A percentile compares a stretch with the other conserved stretches of the same genome.
These are phyloP conservation scores for Andrena bucephala DNA, from an alignment of 2,888 invertebrate species.

Conservation along the genomic window DNA sequence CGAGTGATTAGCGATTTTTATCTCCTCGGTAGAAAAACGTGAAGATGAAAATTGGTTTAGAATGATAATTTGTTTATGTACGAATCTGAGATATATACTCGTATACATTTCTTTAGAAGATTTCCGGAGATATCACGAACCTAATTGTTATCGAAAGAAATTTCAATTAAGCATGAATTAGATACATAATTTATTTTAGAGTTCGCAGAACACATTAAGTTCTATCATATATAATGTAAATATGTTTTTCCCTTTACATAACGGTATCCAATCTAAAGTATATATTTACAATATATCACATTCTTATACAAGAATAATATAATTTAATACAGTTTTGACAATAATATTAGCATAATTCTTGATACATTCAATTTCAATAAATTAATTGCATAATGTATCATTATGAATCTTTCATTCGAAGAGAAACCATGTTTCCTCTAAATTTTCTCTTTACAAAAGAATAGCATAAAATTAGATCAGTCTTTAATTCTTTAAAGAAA, in stretches of 20 bases:
- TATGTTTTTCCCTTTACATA: conserved; percentile 49
- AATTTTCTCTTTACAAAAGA: conserved; percentile 32
- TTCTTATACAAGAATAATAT: conserved; percentile 43
- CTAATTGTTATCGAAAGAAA: background rate
- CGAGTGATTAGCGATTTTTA: background rate
- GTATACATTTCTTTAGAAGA: background rate
- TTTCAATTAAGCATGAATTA: background rate
- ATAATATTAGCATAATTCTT: conserved; percentile 40
- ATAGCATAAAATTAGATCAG: conserved; percentile 56
- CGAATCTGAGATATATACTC: background rate
- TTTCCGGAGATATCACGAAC: background rate
- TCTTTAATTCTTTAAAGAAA: conserved; percentile 50
- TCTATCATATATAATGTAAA: conserved; percentile 54
- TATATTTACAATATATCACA: conserved; percentile 70
- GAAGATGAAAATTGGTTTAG: background rate
- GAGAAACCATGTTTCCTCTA: conserved; percentile 5
- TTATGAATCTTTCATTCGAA: conserved; percentile 24
- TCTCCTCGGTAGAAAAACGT: background rate
- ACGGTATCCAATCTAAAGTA: conserved; percentile 53
- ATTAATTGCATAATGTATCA: conserved; percentile 42
- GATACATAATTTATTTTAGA: conserved; percentile 56
- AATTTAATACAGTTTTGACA: conserved; percentile 34
- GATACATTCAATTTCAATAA: conserved; percentile 43
- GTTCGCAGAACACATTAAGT: conserved; percentile 35
- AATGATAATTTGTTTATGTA: background rate